A percentile compares a stretch with the other conserved stretches of the same genome.
These are phyloP conservation scores for Hyperoplus lanceolatus DNA, from an alignment of 2,797 vertebrate species.

Conservation along the genomic window DNA sequence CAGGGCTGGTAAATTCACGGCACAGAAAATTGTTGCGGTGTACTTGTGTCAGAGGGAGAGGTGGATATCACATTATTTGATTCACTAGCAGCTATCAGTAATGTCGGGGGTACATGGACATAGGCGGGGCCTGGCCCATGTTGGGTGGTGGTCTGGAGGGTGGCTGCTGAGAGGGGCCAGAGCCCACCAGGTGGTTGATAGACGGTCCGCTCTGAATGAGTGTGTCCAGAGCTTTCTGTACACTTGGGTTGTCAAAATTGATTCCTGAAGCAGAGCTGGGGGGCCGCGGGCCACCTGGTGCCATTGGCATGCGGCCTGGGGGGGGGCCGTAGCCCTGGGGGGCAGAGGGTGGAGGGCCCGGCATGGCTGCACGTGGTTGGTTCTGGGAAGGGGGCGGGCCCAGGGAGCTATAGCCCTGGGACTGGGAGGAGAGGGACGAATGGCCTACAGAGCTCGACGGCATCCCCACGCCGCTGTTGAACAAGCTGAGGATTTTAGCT, in stretches of 20 bases:
- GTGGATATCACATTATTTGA: constrained; percentile 52
- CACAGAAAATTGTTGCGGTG: constrained; percentile 28
- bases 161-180: constrained; percentile 70
- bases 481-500: constrained; percentile 98
- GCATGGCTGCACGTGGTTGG: constrained; percentile 65
- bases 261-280: constrained; percentile 86
- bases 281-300: constrained; percentile 83
- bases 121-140: constrained; percentile 81
- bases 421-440: constrained; percentile 24
- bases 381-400: constrained; percentile 72
- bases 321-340: constrained; percentile 83
- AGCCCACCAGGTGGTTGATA: constrained; percentile 92
- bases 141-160: constrained; percentile 74
- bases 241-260: constrained; percentile 98
- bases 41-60: constrained; percentile 11
- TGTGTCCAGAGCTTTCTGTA: constrained; percentile 98
- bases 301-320: constrained; percentile 80
- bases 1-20: constrained; percentile 49
- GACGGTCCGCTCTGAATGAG: constrained; percentile 97
- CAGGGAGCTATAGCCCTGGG: constrained; percentile 75
- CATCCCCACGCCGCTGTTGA: constrained; percentile 88
- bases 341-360: constrained; percentile 37
- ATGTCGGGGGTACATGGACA: constrained; percentile 93
- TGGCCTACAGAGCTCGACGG: background rate
- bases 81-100: constrained; percentile 76